Base-by-base conservation (phyloP, 2,888 invertebrate genomes). In the Conops quadrifasciatus region DNA sequence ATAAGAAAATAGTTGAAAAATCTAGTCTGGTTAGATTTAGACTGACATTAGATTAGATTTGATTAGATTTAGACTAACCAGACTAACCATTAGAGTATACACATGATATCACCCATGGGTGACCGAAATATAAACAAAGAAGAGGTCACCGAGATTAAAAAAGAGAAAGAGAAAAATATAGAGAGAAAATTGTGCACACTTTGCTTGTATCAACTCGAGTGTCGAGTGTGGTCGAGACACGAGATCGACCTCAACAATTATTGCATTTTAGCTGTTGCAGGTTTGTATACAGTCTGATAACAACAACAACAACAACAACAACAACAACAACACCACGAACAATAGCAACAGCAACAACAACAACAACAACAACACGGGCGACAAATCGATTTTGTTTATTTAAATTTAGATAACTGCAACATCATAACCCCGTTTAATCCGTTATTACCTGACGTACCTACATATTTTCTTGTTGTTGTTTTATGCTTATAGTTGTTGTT, bases 381-480 rank as follows among this genome's bases (percentile, higher is more conserved):
- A 24, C 36, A 24, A 58, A 67, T 67, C 59, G 67, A 67, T 67
- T 58, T 59, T 49, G 24, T 58, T 58, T 58, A 45, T 45, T 58
- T 67, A 58, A 36, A 36, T 64, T 67, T 67, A 67, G 36, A 36
- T 36, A 67, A 47, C 58, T 67, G 67, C 67, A 67, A 67, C 28
- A 67, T 58, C 58, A 67, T 67, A 67, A 58, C 58, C 58, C 56
- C 58, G 45, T 67, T 58, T 67, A 58, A 67, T 67, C 67, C 58
- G 13, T 28, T 43, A 67, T 58, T 67, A 58, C 26, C 16, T 58
- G 15, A 26, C 15, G n/a, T 67, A 43, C 30, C n/a, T n/a, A n/a
- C n/a, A n/a, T n/a, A n/a, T n/a, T n/a, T n/a, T n/a, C n/a, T 16
- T 15, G 2, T 49, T 15, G 49, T 49, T 19, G n/a, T 19, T 49